Evolutionary conservation across 2,888 invertebrate species (phyloP).

Genomic region (Laspeyria flexula): DNA sequence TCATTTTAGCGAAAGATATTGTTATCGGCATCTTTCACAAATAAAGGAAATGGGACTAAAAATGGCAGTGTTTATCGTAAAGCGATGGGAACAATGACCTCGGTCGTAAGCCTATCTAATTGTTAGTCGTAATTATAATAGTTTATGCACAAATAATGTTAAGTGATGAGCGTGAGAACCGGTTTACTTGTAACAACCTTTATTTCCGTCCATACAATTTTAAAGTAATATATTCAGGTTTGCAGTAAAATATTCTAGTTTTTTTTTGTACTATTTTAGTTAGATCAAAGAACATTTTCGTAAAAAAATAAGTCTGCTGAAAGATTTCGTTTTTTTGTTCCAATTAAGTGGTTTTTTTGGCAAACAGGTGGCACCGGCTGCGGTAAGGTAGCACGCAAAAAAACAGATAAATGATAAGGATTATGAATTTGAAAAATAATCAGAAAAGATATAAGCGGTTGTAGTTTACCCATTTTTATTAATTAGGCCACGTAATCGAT

Average conservation of each 20-base stretch:
- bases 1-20: conserved; percentile 31
- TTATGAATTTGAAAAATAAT: too few relatives aligned
- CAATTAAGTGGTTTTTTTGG: too few relatives aligned
- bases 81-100: conserved; percentile 58
- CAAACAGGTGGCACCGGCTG: too few relatives aligned
- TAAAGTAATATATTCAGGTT: background rate
- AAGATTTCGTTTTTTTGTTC: too few relatives aligned
- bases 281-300: too few relatives aligned
- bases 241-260: background rate
- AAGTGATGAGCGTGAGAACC: conserved; percentile 23
- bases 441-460: too few relatives aligned
- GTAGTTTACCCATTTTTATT: too few relatives aligned
- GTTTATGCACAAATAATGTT: conserved; percentile 25
- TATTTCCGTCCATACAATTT: background rate
- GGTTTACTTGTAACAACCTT: conserved; percentile 7
- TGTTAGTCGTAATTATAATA: conserved; percentile 22
- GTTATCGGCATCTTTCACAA: conserved; percentile 46
- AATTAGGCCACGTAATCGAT: too few relatives aligned
- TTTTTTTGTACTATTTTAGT: too few relatives aligned
- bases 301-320: too few relatives aligned
- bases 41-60: conserved; percentile 64
- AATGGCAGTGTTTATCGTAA: conserved; percentile 60
- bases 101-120: conserved; percentile 26
- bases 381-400: too few relatives aligned
- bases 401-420: too few relatives aligned